Base-by-base conservation (phyloP, 2,888 invertebrate genomes). In the Perithous albicinctus region DNA sequence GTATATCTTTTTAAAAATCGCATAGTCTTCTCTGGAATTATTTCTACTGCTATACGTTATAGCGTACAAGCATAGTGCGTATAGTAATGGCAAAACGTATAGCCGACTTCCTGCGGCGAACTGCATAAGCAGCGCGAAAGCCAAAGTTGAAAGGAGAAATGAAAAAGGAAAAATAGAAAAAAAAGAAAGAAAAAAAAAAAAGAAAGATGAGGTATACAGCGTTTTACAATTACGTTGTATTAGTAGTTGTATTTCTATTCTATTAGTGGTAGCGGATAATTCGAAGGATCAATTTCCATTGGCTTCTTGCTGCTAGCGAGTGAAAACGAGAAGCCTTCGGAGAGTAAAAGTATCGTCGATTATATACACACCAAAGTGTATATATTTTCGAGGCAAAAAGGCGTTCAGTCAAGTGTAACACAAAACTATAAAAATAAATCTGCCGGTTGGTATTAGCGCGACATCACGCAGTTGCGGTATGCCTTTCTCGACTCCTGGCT, bases 261-360 rank as follows among this genome's bases (percentile, higher is more conserved):
- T 61, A 35, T 43, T 77, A 76, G 66, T 70, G 41, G 67, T 29
- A 15, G 72, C 32, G 51, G 63, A 78, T 70, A 72, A 78, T 67
- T 69, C 72, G 69, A 12, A 73, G 94, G 15, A 94, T 91, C 10
- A 93, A 91, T 86, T 94, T 94, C 85, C 94, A 94, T 74, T 94
- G 93, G 86, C 93, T 93, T 59, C 94, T 92, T 1, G 82, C 56
- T 54, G 12, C 41, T 59, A n/a, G 56, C 23, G 46, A 48, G 59
- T 32, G 59, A 66, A 73, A 73, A 67, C 48, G 35, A 67, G 35
- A 20, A 10, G 54, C 18, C 38, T 10, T n/a, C 64, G 66, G 38
- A 29, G 41, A 51, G 43, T 32, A 56, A 70, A 26, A n/a, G 59
- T 8, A 0, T n/a, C n/a, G 41, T 10, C 20, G 38, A 63, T 69